Evolutionary conservation across 2,888 invertebrate genomes (phyloP).

Genomic region (Chesias legatella): DNA sequence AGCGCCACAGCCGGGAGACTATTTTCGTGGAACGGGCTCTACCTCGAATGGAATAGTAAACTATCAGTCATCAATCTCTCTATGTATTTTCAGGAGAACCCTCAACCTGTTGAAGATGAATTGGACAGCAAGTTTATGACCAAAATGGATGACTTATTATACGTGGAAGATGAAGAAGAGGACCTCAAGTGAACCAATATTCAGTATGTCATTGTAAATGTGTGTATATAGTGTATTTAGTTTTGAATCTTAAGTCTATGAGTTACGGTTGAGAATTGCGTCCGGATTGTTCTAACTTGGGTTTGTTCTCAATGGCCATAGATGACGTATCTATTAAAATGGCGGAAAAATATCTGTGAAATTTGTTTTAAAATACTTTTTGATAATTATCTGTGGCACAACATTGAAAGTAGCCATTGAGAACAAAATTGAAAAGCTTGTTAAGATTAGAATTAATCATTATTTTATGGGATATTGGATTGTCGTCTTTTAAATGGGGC

Average conservation of each 20-base stretch:
- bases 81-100: slow-evolving; percentile 50
- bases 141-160: slow-evolving; percentile 67
- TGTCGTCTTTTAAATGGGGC: slow-evolving; percentile 1
- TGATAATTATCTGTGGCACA: too few species aligned
- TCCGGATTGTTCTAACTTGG: slow-evolving; percentile 8
- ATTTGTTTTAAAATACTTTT: too few species aligned
- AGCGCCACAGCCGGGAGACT: too few species aligned
- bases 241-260: slow-evolving; percentile 13
- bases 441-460: slow-evolving; percentile 1
- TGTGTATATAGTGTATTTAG: slow-evolving; percentile 33
- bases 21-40: too few species aligned
- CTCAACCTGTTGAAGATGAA: slow-evolving; percentile 48
- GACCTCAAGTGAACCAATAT: slow-evolving; percentile 56
- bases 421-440: slow-evolving; percentile 6
- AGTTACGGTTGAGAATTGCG: slow-evolving; percentile 15
- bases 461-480: slow-evolving; percentile 6
- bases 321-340: too few species aligned
- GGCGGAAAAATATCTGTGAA: too few species aligned
- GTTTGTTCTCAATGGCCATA: slow-evolving; percentile 1
- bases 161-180: slow-evolving; percentile 70
- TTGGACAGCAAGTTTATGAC: slow-evolving; percentile 65
- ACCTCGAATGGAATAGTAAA: too few species aligned
- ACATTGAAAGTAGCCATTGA: not conserved
- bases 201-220: slow-evolving; percentile 36
- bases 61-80: too few species aligned